Conservation (phyloP, 2,888 invertebrate genomes). For the Tachina fera region DNA sequence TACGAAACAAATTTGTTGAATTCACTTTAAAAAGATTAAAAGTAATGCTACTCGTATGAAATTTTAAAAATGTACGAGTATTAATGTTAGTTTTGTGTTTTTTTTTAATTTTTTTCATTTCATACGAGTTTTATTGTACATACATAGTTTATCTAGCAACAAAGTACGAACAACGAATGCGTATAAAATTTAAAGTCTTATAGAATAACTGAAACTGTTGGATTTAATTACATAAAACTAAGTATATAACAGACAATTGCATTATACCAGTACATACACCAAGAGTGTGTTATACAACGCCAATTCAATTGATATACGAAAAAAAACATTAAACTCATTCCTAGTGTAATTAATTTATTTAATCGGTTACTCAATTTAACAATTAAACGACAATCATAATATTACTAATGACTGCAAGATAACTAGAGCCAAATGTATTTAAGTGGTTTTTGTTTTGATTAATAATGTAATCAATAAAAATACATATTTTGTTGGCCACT, state of each 20-base stretch:
- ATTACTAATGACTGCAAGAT: constrained; percentile 11
- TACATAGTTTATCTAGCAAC: constrained; percentile 15
- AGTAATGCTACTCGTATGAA: constrained; percentile 25
- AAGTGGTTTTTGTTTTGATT: neutral
- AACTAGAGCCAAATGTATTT: neutral
- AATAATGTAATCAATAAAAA: neutral
- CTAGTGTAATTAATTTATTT: constrained; percentile 39
- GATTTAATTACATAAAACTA: constrained; percentile 23
- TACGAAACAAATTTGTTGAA: constrained; percentile 17
- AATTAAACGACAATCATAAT: constrained; percentile 6
- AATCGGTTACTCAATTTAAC: constrained; percentile 50
- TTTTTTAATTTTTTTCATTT: neutral
- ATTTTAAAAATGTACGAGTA: neutral
- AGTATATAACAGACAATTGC: neutral
- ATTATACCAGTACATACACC: neutral
- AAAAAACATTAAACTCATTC: constrained; percentile 7
- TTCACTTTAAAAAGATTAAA: constrained; percentile 41
- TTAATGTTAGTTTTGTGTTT: neutral
- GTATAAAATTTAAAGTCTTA: constrained; percentile 25
- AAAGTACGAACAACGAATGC: constrained; percentile 10
- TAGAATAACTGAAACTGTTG: constrained; percentile 15
- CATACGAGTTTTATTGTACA: neutral
- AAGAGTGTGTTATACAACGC: neutral
- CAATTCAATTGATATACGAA: constrained; percentile 1
- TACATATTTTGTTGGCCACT: neutral